Base-by-base conservation (phyloP, 2,888 invertebrate genomes). In the Phyllotreta striolata region DNA sequence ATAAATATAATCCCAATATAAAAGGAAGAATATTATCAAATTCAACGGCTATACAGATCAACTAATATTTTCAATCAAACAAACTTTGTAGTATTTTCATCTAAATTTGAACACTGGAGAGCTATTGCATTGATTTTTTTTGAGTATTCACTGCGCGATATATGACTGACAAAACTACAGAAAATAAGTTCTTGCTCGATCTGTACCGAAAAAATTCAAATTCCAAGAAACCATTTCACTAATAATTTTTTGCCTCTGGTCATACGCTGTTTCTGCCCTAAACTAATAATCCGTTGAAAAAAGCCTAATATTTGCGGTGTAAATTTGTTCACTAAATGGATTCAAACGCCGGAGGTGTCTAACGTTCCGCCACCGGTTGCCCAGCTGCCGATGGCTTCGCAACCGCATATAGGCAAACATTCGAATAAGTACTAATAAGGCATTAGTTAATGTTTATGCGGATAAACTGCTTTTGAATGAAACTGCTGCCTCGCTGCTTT, bases 321-420 rank as follows among this genome's bases (percentile, higher is more conserved):
- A 76, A 77, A 78, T 79, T 78, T 78, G 78, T 76, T 76, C 76
- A 76, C 76, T 78, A 79, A 79, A 79, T 79, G 79, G 79, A 78
- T 75, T 78, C 73, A 74, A 77, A 76, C 77, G 74, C 75, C 68
- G 69, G 70, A 75, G 75, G 75, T 75, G 74, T 75, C 72, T 67
- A 67, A 62, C 64, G 70, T 72, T 68, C 67, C 68, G 72, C 69
- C 66, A 62, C 59, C 66, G 66, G 54, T 46, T 62, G 57, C 54
- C 47, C 60, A 58, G 60, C 62, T 62, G 59, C 66, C 64, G 66
- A 64, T 62, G 24, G 24, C 24, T 24, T 66, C 62, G 56, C 66
- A 56, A 58, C 55, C 66, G 34, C 49, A 41, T 44, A 57, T 64
- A 62, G 52, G 55, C 58, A 68, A 68, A 68, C 61, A 68, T 37